Conservation (phyloP, 2,113 vertebrate species). For the Scomber japonicus region DNA sequence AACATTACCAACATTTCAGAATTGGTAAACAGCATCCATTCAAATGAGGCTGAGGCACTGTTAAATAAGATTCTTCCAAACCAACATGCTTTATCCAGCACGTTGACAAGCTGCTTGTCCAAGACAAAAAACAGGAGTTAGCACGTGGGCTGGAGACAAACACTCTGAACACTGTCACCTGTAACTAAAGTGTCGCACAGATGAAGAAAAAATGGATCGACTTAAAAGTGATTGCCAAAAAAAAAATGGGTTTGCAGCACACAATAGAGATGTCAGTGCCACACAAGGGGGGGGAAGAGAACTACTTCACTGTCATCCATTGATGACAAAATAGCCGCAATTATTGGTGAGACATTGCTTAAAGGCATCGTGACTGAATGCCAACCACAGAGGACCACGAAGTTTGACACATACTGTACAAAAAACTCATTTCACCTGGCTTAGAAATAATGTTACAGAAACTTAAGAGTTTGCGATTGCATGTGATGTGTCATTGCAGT, state of each 20-base stretch:
- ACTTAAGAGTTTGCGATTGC: background rate
- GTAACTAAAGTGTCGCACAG: slow-evolving; percentile 23
- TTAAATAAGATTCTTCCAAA: slow-evolving; percentile 1
- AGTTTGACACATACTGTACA: background rate
- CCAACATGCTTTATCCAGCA: slow-evolving; percentile 18
- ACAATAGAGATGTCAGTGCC: slow-evolving; percentile 35
- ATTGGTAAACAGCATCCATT: background rate
- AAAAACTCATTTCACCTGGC: background rate
- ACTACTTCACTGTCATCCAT: slow-evolving; percentile 39
- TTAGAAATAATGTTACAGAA: background rate
- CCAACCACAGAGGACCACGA: background rate
- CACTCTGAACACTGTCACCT: slow-evolving; percentile 11
- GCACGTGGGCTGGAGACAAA: background rate
- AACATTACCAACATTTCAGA: background rate
- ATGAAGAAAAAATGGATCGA: slow-evolving; percentile 30
- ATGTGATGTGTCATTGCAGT: too few species aligned
- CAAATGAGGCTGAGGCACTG: background rate
- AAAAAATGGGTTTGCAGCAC: slow-evolving; percentile 7
- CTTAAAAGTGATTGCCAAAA: slow-evolving; percentile 19
- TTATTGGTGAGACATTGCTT: slow-evolving; percentile 37
- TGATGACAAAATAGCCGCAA: slow-evolving; percentile 53
- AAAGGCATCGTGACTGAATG: slow-evolving; percentile 17
- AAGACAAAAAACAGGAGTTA: background rate
- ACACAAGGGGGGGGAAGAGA: slow-evolving; percentile 32
- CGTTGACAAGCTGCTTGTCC: slow-evolving; percentile 25